Conservation (phyloP, 2,113 vertebrate genomes). For the Chamaetylas fuelleborni region DNA sequence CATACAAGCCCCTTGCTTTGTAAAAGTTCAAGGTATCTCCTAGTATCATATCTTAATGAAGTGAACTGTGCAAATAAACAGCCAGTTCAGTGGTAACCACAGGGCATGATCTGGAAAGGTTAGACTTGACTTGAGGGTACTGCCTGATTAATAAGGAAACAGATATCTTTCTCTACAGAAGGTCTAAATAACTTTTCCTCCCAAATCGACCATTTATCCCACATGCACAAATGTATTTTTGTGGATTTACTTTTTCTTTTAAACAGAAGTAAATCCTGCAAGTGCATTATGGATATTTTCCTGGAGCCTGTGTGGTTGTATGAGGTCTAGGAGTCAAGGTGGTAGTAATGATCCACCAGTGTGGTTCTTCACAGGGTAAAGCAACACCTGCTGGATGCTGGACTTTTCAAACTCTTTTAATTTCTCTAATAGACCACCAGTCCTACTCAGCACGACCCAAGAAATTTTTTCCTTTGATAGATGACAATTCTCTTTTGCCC, state of each 20-base stretch:
- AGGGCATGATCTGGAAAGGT: constrained; percentile 31
- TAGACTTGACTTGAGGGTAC: constrained; percentile 36
- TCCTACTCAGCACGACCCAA: not conserved
- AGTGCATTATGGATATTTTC: not conserved
- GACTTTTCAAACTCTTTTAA: not conserved
- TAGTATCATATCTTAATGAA: not conserved
- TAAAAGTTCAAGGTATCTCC: constrained; percentile 3
- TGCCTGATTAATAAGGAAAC: constrained; percentile 7
- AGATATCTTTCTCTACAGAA: not conserved
- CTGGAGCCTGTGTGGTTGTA: not conserved
- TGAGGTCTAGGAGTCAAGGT: not conserved
- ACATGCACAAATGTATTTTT: not conserved
- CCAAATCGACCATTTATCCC: not conserved
- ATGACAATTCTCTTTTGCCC: not conserved
- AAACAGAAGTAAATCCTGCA: not conserved
- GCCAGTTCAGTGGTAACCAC: not conserved
- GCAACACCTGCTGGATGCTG: not conserved
- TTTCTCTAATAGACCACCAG: not conserved
- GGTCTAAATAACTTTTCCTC: not conserved
- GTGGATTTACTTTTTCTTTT: not conserved
- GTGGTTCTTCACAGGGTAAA: not conserved
- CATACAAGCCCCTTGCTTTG: not conserved
- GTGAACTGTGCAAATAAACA: constrained; percentile 25
- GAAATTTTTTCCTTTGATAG: not conserved
- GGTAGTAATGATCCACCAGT: not conserved